phyloP scores from a whole-genome alignment of 2,797 vertebrate genomes.

The Lepilemur ruficaudatus region DNA sequence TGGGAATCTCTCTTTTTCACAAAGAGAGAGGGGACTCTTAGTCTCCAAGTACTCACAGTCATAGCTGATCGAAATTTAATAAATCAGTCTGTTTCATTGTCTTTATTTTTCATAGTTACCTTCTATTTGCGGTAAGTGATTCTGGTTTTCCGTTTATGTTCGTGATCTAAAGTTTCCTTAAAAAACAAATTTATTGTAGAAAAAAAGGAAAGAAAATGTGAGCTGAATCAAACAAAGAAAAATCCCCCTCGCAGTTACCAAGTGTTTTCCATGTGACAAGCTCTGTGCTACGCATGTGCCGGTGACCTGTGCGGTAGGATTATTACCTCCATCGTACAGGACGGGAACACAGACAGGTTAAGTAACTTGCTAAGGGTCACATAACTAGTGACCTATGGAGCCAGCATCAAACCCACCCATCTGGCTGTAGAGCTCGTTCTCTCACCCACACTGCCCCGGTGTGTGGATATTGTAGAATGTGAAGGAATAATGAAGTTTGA shows the following conservation, averaged over 20 bases:
- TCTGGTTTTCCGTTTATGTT: slow-evolving; percentile 37
- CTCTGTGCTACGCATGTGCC: neutral
- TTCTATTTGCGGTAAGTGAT: slow-evolving; percentile 4
- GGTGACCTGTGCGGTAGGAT: neutral
- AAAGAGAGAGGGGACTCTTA: neutral
- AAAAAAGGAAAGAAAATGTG: neutral
- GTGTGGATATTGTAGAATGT: neutral
- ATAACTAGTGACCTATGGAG: neutral
- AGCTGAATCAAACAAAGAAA: slow-evolving; percentile 26
- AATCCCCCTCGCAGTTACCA: neutral
- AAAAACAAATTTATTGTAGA: slow-evolving; percentile 1
- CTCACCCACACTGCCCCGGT: neutral
- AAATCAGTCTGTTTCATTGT: neutral
- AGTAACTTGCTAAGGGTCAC: neutral
- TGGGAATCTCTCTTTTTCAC: neutral
- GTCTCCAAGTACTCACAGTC: neutral
- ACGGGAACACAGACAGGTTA: neutral
- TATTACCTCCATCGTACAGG: neutral
- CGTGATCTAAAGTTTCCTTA: slow-evolving; percentile 46
- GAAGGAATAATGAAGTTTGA: neutral
- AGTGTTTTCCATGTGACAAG: neutral
- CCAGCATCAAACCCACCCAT: neutral
- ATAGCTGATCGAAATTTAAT: neutral
- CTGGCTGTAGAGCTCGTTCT: neutral
- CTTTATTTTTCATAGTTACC: slow-evolving; percentile 47